Evolutionary conservation across 2,113 vertebrate species (phyloP).

Genomic region (Synodontis membranacea): DNA sequence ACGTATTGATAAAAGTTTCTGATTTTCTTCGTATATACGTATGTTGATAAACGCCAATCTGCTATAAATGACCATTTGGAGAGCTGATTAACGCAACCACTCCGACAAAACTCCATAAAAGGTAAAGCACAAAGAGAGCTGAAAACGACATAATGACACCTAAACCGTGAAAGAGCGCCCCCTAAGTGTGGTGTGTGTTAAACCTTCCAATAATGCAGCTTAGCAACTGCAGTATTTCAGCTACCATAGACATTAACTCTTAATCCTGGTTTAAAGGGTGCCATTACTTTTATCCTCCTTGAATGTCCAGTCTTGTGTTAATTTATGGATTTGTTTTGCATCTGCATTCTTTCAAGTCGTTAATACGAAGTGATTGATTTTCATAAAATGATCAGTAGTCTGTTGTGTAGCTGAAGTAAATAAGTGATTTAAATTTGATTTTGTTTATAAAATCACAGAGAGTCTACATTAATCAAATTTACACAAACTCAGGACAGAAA

Average conservation of each 20-base stretch:
- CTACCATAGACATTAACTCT: too few species aligned
- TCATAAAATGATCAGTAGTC: too few species aligned
- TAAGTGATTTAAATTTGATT: too few species aligned
- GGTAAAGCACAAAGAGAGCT: neutral
- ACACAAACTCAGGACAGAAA: neutral
- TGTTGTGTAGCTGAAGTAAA: too few species aligned
- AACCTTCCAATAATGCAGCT: neutral
- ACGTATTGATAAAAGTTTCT: neutral
- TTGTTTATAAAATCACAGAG: too few species aligned
- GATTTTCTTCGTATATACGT: neutral
- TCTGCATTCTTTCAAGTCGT: neutral
- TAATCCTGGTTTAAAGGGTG: too few species aligned
- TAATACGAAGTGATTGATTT: neutral
- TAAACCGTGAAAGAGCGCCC: neutral
- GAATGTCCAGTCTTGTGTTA: too few species aligned
- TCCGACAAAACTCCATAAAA: neutral
- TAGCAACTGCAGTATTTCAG: neutral
- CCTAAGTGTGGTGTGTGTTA: neutral
- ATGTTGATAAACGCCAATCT: neutral
- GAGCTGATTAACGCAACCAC: neutral
- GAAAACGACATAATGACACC: neutral
- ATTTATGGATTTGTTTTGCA: too few species aligned
- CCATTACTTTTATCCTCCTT: too few species aligned
- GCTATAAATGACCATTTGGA: neutral
- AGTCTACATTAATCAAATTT: too few species aligned